Conservation (phyloP, 1,140 invertebrate species). For the Bombyx mandarina region DNA sequence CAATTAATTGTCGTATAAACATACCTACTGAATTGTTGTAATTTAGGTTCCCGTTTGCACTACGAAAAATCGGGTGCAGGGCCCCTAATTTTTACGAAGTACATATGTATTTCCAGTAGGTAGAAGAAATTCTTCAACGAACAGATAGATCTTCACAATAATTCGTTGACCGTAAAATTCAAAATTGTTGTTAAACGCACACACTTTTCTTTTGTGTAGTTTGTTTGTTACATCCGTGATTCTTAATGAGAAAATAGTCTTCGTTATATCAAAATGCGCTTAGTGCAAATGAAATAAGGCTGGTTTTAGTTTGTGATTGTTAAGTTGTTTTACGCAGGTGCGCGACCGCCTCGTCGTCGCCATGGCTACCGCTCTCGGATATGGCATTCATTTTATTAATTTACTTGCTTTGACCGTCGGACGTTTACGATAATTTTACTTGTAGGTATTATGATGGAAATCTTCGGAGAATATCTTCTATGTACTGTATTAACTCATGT, state of each 20-base stretch:
- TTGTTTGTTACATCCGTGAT: slow-evolving; percentile 66
- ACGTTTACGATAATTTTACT: slow-evolving; percentile 25
- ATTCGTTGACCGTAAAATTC: slow-evolving; percentile 44
- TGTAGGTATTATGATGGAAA: too few relatives aligned
- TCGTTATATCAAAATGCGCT: neutral
- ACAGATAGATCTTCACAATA: slow-evolving; percentile 45
- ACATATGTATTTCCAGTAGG: too few relatives aligned
- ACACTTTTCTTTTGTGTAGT: slow-evolving; percentile 53
- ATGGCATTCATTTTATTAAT: slow-evolving; percentile 69
- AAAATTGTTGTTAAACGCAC: slow-evolving; percentile 57
- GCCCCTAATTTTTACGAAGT: too few relatives aligned
- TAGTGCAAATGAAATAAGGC: neutral
- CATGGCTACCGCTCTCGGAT: slow-evolving; percentile 57
- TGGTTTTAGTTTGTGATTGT: neutral
- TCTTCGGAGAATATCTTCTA: too few relatives aligned
- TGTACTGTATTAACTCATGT: too few relatives aligned
- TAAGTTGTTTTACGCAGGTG: slow-evolving; percentile 64
- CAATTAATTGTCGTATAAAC: too few relatives aligned
- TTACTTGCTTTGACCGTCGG: slow-evolving; percentile 52
- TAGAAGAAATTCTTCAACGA: slow-evolving; percentile 26
- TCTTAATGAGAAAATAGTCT: slow-evolving; percentile 51
- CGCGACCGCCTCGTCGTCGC: slow-evolving; percentile 62
- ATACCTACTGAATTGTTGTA: too few relatives aligned
- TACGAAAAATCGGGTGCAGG: too few relatives aligned
- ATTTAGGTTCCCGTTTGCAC: too few relatives aligned